Conservation (phyloP, 2,888 invertebrate genomes). For the Aspidiotus destructor region DNA sequence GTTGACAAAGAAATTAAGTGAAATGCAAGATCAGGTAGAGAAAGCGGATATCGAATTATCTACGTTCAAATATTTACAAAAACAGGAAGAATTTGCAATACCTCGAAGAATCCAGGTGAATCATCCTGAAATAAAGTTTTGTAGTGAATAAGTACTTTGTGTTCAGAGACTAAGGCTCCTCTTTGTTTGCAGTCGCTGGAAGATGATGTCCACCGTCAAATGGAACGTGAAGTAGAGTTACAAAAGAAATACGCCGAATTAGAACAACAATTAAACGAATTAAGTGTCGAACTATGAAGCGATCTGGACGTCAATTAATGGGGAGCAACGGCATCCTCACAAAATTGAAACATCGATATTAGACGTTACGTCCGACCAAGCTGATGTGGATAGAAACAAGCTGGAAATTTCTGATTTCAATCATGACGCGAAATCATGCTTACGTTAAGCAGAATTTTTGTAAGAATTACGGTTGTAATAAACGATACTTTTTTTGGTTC, state of each 20-base stretch:
- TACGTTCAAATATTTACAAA: conserved; percentile 78
- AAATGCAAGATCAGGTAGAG: conserved; percentile 81
- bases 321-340: background rate
- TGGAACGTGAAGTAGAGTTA: conserved; percentile 75
- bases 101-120: conserved; percentile 73
- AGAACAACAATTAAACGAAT: conserved; percentile 50
- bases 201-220: conserved; percentile 85
- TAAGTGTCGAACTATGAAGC: background rate
- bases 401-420: no score
- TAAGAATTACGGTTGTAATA: no score
- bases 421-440: no score
- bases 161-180: background rate
- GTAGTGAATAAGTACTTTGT: background rate
- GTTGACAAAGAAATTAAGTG: conserved; percentile 75
- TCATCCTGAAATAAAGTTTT: background rate
- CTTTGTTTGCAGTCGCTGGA: conserved; percentile 57
- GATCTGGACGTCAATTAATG: background rate
- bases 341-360: no score
- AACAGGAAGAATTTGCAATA: conserved; percentile 83
- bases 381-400: no score
- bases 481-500: no score
- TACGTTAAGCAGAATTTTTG: no score
- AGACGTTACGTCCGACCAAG: no score
- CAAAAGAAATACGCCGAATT: conserved; percentile 73
- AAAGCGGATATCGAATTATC: conserved; percentile 72